phyloP scores from a whole-genome alignment of 30 jellyfish, hydroid and myxozoan genomes.

The Thelohanellus kitauei region DNA sequence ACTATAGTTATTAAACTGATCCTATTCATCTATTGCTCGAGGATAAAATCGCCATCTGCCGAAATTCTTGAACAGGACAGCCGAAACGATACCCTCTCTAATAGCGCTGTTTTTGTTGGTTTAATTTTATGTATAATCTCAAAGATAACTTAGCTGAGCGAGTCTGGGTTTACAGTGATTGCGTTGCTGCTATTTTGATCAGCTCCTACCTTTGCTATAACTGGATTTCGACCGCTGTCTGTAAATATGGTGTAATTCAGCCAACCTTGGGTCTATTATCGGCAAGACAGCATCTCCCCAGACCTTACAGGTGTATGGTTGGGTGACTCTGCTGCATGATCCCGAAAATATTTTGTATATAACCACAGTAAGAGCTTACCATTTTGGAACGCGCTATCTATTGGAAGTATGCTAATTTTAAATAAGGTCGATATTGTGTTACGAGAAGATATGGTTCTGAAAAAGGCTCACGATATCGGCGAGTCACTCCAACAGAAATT shows the following conservation, averaged over 20 bases:
- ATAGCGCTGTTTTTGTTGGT: slow-evolving; percentile 12
- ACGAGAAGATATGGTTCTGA: slow-evolving; percentile 17
- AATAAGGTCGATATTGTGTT: slow-evolving; percentile 27
- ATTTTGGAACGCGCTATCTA: slow-evolving; percentile 16
- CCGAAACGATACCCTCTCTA: slow-evolving; percentile 15
- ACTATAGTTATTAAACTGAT: slow-evolving; percentile 13
- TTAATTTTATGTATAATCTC: slow-evolving; percentile 13
- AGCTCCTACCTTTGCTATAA: slow-evolving; percentile 17
- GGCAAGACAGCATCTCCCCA: slow-evolving; percentile 39
- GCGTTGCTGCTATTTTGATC: slow-evolving; percentile 17
- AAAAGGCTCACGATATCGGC: slow-evolving; percentile 31
- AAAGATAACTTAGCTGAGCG: slow-evolving; percentile 6
- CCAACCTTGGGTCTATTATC: slow-evolving; percentile 1
- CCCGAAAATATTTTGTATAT: slow-evolving; percentile 14
- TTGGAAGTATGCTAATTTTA: slow-evolving; percentile 17
- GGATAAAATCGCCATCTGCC: slow-evolving; percentile 20
- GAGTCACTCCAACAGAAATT: slow-evolving; percentile 24
- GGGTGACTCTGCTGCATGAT: slow-evolving; percentile 25
- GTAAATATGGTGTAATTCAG: neutral
- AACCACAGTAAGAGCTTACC: slow-evolving; percentile 20
- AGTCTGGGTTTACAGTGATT: slow-evolving; percentile 33
- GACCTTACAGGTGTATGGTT: slow-evolving; percentile 17
- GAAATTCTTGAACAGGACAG: slow-evolving; percentile 15
- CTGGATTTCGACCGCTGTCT: slow-evolving; percentile 22
- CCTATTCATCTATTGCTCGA: slow-evolving; percentile 13